Percentiles rank a stretch among this genome's conserved stretches.
Evolutionary conservation across 2,888 invertebrate species (phyloP).

Genomic region (Hololepta plana): DNA sequence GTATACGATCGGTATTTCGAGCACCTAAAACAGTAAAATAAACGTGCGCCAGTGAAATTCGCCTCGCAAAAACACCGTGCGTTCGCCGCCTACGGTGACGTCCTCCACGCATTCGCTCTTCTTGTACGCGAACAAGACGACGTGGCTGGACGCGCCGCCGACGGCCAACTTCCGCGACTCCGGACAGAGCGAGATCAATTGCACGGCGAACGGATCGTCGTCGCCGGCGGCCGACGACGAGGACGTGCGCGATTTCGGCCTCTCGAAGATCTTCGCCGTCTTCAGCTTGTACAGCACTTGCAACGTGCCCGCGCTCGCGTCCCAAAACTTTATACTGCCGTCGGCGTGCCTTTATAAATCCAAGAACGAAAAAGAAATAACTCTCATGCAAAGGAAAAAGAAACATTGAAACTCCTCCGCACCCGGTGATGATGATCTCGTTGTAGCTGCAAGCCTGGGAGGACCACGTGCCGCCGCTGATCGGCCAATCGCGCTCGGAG

Average conservation of each 20-base stretch:
- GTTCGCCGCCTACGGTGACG: conserved; percentile 30
- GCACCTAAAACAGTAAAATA: conserved; percentile 31
- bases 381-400: neutral
- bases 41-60: conserved; percentile 7
- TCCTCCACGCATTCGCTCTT: conserved; percentile 76
- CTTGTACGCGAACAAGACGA: conserved; percentile 88
- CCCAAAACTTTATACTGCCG: conserved; percentile 98
- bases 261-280: conserved; percentile 82
- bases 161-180: conserved; percentile 82
- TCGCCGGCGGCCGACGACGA: conserved; percentile 43
- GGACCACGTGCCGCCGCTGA: conserved; percentile 92
- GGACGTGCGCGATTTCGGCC: conserved; percentile 33
- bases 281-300: conserved; percentile 96
- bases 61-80: conserved; percentile 6
- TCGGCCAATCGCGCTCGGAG: conserved; percentile 90
- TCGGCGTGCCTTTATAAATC: conserved; percentile 72
- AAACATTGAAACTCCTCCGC: conserved; percentile 14
- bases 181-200: conserved; percentile 78
- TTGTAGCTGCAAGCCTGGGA: conserved; percentile 92
- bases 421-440: conserved; percentile 98
- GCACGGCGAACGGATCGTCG: conserved; percentile 81
- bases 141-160: conserved; percentile 84
- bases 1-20: conserved; percentile 78
- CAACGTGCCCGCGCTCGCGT: conserved; percentile 87
- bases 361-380: too few relatives aligned